Percentiles rank a stretch among this genome's conserved stretches.
These are phyloP conservation scores for Ctenicera cuprea DNA, from an alignment of 2,888 invertebrate genomes.

Conservation along the genomic window DNA sequence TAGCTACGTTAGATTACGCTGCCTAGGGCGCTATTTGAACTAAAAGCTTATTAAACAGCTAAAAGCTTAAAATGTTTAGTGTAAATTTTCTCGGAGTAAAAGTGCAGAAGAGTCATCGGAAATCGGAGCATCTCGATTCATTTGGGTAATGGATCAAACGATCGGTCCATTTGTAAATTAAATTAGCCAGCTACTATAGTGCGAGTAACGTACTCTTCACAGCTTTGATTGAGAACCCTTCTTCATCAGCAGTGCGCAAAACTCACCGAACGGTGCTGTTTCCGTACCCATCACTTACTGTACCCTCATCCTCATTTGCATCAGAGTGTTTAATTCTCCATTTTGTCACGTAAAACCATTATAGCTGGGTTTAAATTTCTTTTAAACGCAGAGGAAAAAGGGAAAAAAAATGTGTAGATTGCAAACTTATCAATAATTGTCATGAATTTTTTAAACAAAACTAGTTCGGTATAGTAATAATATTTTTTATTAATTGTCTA, in stretches of 20 bases:
- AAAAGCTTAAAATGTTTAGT: constrained; percentile 24
- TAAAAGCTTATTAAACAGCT: constrained; percentile 11
- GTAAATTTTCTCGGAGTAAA: constrained; percentile 26
- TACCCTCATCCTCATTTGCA: constrained; percentile 52
- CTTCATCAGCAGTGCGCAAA: constrained; percentile 54
- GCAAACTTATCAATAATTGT: too few species aligned
- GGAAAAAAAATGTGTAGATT: too few species aligned
- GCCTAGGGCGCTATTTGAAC: neutral
- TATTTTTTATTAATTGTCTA: too few species aligned
- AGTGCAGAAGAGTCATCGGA: constrained; percentile 37
- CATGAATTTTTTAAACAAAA: too few species aligned
- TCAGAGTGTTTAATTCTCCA: constrained; percentile 49
- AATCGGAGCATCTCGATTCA: constrained; percentile 41
- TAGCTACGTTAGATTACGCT: neutral
- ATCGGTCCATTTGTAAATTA: constrained; percentile 44
- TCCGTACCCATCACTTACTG: constrained; percentile 39
- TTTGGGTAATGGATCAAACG: constrained; percentile 43
- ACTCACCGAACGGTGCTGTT: constrained; percentile 31
- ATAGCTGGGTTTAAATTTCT: constrained; percentile 19
- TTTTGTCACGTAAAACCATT: constrained; percentile 44
- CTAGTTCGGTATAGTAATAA: too few species aligned
- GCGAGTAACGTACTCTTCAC: constrained; percentile 58
- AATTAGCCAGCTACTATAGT: constrained; percentile 54
- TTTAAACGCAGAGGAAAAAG: too few species aligned
- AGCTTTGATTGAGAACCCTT: constrained; percentile 58